Evolutionary conservation across 2,797 vertebrate species (phyloP).

Genomic region (Acanthurus tractus): DNA sequence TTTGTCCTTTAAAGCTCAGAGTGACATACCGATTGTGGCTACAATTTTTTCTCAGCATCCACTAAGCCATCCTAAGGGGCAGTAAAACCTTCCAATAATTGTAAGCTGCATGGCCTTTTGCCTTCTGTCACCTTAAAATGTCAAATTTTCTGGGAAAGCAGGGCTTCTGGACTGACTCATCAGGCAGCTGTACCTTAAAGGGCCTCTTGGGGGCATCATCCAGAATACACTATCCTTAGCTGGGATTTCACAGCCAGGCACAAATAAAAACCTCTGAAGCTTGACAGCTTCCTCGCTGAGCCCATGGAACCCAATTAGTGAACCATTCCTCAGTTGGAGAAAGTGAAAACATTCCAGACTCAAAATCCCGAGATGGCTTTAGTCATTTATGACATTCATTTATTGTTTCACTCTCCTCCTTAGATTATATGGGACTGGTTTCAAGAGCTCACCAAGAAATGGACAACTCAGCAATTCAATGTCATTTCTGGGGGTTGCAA

Average conservation of each 20-base stretch:
- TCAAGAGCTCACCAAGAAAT: conserved; percentile 72
- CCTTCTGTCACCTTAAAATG: conserved; percentile 72
- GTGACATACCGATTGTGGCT: conserved; percentile 33
- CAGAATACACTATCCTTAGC: conserved; percentile 56
- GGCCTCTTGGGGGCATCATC: conserved; percentile 79
- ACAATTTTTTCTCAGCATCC: conserved; percentile 48
- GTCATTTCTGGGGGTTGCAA: conserved; percentile 47
- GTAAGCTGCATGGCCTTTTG: conserved; percentile 72
- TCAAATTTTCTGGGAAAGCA: conserved; percentile 72
- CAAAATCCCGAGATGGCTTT: conserved; percentile 72
- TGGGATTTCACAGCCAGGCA: conserved; percentile 73
- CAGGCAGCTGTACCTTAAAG: conserved; percentile 82
- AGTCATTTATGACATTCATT: conserved; percentile 79
- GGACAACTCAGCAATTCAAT: conserved; percentile 56
- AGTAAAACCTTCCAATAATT: conserved; percentile 66
- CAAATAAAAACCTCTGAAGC: conserved; percentile 83
- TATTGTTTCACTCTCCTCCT: conserved; percentile 71
- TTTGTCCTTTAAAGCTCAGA: conserved; percentile 35
- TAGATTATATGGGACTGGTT: conserved; percentile 62
- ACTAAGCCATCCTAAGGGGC: conserved; percentile 56
- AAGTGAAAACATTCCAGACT: conserved; percentile 81
- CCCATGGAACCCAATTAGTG: conserved; percentile 83
- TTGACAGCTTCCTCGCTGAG: conserved; percentile 82
- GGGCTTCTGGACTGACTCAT: conserved; percentile 78
- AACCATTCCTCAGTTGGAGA: conserved; percentile 65